Percentiles rank a stretch among this genome's conserved stretches.
phyloP scores from a whole-genome alignment of 1,140 invertebrate species.

The Phymorhynchus buccinoides region DNA sequence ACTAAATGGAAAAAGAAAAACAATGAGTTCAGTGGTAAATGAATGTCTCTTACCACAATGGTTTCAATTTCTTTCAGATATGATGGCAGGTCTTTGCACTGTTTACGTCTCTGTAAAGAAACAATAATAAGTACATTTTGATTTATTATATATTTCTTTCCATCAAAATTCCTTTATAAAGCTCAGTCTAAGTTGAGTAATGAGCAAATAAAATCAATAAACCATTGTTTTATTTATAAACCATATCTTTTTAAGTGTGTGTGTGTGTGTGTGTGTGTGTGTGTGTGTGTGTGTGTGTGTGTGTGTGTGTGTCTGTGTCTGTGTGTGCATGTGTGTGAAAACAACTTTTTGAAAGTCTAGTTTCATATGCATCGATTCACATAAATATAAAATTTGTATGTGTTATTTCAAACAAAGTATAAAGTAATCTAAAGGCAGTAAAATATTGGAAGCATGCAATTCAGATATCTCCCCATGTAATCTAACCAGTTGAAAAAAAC shows the following conservation, averaged over 20 bases:
- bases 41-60: constrained; percentile 16
- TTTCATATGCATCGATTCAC: too few relatives aligned
- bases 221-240: too few relatives aligned
- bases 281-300: not conserved
- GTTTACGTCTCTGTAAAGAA: constrained; percentile 22
- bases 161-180: not conserved
- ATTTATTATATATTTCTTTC: not conserved
- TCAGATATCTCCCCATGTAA: too few relatives aligned
- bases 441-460: too few relatives aligned
- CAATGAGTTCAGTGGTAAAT: too few relatives aligned
- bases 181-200: not conserved
- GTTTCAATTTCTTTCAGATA: constrained; percentile 26
- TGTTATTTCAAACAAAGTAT: too few relatives aligned
- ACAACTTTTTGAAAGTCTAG: too few relatives aligned
- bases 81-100: constrained; percentile 33
- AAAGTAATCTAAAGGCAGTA: too few relatives aligned
- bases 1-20: not conserved
- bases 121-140: not conserved
- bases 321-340: constrained; percentile 3
- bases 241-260: not conserved
- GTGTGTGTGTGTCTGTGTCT: constrained; percentile 18
- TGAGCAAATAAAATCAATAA: too few relatives aligned
- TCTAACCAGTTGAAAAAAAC: too few relatives aligned
- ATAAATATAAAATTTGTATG: too few relatives aligned
- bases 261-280: not conserved